A percentile compares a stretch with the other conserved stretches of the same genome.
These are phyloP conservation scores for Arenicola marina DNA, from an alignment of 2,888 invertebrate genomes.

Conservation along the genomic window DNA sequence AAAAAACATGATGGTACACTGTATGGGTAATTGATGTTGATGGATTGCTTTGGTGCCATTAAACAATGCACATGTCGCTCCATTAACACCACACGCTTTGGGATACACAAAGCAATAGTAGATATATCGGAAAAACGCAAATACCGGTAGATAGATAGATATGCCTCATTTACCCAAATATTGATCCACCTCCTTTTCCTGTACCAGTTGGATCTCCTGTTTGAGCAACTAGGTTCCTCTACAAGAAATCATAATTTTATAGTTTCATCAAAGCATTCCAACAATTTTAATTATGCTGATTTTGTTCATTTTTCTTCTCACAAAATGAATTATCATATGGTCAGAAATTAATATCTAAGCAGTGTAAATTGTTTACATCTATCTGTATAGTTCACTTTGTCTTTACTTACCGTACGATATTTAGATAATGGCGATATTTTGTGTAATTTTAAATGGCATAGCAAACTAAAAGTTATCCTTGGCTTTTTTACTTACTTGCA, in stretches of 20 bases:
- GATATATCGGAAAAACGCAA: too few species aligned
- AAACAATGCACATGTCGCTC: too few species aligned
- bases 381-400: background rate
- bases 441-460: background rate
- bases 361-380: background rate
- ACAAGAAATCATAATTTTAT: slow-evolving; percentile 27
- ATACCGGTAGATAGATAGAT: too few species aligned
- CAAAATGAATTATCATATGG: background rate
- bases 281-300: background rate
- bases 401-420: background rate
- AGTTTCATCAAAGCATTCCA: background rate
- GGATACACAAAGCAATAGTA: too few species aligned
- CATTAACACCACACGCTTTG: too few species aligned
- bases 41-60: too few species aligned
- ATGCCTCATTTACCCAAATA: slow-evolving; percentile 80
- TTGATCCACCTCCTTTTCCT: slow-evolving; percentile 88
- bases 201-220: slow-evolving; percentile 94
- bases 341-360: too few species aligned
- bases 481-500: slow-evolving; percentile 75
- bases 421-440: background rate
- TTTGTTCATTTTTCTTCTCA: background rate
- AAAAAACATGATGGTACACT: too few species aligned
- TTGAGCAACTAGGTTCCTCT: slow-evolving; percentile 92
- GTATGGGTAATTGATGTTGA: too few species aligned
- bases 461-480: too few species aligned